phyloP scores from a whole-genome alignment of 2,113 vertebrate species.

The Nannobrachium achirus region DNA sequence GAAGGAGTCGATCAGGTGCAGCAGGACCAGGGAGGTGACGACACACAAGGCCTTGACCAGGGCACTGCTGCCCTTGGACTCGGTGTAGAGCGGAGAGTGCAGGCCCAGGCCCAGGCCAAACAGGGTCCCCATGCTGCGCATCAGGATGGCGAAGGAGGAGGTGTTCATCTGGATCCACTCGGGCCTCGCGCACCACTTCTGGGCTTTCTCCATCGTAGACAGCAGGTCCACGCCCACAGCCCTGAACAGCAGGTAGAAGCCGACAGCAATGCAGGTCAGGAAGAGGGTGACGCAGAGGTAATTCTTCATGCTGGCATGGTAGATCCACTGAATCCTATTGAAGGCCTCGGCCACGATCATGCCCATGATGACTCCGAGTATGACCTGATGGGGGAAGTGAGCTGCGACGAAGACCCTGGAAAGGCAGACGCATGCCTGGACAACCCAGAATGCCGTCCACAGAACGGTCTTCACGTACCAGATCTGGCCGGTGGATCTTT shows the following conservation, averaged over 20 bases:
- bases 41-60: slow-evolving; percentile 80
- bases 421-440: slow-evolving; percentile 92
- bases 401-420: slow-evolving; percentile 95
- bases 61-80: slow-evolving; percentile 76
- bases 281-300: slow-evolving; percentile 86
- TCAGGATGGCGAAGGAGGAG: slow-evolving; percentile 93
- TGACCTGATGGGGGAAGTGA: slow-evolving; percentile 96
- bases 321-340: slow-evolving; percentile 85
- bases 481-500: slow-evolving; percentile 65
- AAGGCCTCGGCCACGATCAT: slow-evolving; percentile 91
- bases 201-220: slow-evolving; percentile 93
- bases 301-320: slow-evolving; percentile 83
- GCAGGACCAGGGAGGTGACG: slow-evolving; percentile 79
- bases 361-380: slow-evolving; percentile 92
- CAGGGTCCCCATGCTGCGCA: slow-evolving; percentile 93
- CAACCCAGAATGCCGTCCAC: slow-evolving; percentile 87
- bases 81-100: slow-evolving; percentile 86
- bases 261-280: slow-evolving; percentile 88
- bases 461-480: slow-evolving; percentile 83
- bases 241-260: slow-evolving; percentile 90
- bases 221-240: slow-evolving; percentile 89
- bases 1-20: slow-evolving; percentile 92
- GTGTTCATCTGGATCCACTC: slow-evolving; percentile 95
- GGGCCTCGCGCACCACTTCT: slow-evolving; percentile 84
- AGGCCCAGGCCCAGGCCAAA: slow-evolving; percentile 94